Conservation (phyloP, 2,888 invertebrate genomes). For the Laothoe populi region DNA sequence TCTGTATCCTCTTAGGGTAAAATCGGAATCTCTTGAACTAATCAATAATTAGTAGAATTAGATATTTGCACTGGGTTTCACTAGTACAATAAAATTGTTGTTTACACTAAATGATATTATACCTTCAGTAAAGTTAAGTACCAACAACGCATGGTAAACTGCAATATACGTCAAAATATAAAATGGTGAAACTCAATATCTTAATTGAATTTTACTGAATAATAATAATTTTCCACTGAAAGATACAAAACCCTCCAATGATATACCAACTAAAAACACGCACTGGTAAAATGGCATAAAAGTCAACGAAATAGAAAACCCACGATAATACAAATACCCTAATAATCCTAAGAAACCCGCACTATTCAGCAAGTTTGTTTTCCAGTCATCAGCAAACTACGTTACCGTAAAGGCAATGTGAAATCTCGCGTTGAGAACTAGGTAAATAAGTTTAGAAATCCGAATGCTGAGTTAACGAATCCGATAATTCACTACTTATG, state of each 20-base stretch:
- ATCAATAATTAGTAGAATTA: too few relatives aligned
- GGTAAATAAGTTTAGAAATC: conserved; percentile 4
- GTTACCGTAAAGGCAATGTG: not conserved
- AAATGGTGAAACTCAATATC: too few relatives aligned
- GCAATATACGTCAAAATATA: too few relatives aligned
- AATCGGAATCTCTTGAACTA: too few relatives aligned
- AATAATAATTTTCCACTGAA: not conserved
- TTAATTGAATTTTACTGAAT: too few relatives aligned
- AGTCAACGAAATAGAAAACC: not conserved
- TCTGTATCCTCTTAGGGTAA: too few relatives aligned
- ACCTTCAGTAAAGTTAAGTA: too few relatives aligned
- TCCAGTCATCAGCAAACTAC: not conserved
- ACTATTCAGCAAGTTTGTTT: conserved; percentile 7
- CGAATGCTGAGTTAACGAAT: not conserved
- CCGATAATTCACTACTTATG: not conserved
- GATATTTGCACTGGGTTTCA: too few relatives aligned
- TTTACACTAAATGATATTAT: too few relatives aligned
- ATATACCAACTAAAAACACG: not conserved
- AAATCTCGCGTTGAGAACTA: conserved; percentile 7
- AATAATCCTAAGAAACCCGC: not conserved
- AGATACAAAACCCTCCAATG: not conserved
- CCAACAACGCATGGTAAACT: too few relatives aligned
- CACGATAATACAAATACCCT: not conserved
- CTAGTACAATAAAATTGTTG: too few relatives aligned
- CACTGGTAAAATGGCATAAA: not conserved